These are phyloP conservation scores for Drosophila koepferae DNA, from an alignment of 2,888 invertebrate genomes.

Conservation along the genomic window DNA sequence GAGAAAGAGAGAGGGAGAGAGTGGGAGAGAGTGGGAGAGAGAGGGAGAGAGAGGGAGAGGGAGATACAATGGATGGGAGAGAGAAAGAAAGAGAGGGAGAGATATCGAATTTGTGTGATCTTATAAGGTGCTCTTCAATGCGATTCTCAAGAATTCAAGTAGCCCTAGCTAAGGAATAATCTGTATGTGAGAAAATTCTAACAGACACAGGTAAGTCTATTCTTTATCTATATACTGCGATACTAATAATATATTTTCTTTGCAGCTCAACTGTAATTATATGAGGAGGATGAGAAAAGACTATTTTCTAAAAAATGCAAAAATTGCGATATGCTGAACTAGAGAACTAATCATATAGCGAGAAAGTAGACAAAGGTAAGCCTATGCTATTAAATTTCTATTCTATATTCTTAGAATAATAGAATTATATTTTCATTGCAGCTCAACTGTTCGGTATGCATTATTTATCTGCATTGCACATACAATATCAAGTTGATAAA, in stretches of 20 bases:
- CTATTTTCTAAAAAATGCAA: no score
- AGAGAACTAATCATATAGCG: no score
- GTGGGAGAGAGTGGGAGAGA: no score
- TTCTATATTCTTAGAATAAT: not conserved
- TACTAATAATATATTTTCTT: no score
- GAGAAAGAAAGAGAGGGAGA: not conserved
- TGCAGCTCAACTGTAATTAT: no score
- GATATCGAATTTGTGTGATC: not conserved
- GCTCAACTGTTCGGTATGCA: not conserved
- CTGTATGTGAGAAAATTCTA: not conserved
- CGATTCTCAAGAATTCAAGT: conserved; percentile 9
- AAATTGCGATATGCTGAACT: no score
- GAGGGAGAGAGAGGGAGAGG: not conserved
- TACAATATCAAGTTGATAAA: not conserved
- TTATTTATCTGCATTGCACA: not conserved
- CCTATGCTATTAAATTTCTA: no score
- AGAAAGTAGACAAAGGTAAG: not conserved
- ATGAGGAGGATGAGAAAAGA: no score
- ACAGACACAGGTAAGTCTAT: no score
- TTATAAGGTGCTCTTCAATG: not conserved
- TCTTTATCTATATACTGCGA: no score
- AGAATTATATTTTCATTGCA: not conserved
- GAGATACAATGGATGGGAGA: not conserved
- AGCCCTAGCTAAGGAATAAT: not conserved
- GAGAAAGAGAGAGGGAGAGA: no score